Conservation (phyloP, 1,140 invertebrate genomes). For the Brevipalpus yothersi region DNA sequence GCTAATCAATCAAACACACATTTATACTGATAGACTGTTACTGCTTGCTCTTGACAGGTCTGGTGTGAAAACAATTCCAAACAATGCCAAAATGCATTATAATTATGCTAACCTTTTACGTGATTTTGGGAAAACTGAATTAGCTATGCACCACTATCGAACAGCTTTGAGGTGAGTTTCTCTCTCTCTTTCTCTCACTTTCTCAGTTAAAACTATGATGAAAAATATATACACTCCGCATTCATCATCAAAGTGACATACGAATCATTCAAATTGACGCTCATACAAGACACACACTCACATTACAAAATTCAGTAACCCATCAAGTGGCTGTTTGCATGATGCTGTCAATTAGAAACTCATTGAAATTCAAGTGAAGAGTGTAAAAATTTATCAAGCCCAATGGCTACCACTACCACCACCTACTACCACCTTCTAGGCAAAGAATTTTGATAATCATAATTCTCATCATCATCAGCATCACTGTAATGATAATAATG, state of each 20-base stretch:
- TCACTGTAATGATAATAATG: neutral
- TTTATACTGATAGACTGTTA: neutral
- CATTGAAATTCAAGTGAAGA: neutral
- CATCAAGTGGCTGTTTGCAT: neutral
- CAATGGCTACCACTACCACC: neutral
- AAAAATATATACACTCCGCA: too few relatives aligned
- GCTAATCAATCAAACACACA: neutral
- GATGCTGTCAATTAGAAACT: neutral
- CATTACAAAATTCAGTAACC: neutral
- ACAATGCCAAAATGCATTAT: conserved; percentile 75
- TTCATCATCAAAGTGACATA: too few relatives aligned
- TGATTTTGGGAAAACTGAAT: conserved; percentile 36
- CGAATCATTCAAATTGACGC: too few relatives aligned
- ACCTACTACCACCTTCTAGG: too few relatives aligned
- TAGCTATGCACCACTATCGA: conserved; percentile 49
- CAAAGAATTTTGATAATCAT: too few relatives aligned
- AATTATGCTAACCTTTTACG: conserved; percentile 66
- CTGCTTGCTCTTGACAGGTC: conserved; percentile 28
- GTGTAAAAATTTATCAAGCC: neutral
- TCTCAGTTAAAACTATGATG: too few relatives aligned
- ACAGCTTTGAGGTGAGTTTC: conserved; percentile 44
- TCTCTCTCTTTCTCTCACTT: neutral
- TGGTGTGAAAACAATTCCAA: conserved; percentile 44
- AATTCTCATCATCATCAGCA: too few relatives aligned
- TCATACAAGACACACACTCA: too few relatives aligned